Base-by-base conservation (phyloP, 2,888 invertebrate genomes). In the Eupsilia transversa region DNA sequence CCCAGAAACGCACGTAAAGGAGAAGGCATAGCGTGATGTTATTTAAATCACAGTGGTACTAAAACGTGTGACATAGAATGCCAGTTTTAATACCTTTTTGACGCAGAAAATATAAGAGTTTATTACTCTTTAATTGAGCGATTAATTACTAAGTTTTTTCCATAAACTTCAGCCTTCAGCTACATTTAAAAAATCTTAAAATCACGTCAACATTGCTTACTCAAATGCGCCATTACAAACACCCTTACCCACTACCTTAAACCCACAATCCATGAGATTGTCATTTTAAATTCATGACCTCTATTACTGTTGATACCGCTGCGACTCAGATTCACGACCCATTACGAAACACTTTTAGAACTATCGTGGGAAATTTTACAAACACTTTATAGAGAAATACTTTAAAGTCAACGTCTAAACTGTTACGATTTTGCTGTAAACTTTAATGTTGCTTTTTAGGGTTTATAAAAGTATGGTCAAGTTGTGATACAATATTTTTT, bases 311-410 rank as follows among this genome's bases (percentile, higher is more conserved):
- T 72, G 79, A 77, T 72, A 56, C 79, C 43, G 61, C 49, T 38
- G 65, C 70, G 70, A 14, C 71, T 67, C 71, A 67, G 68, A 68
- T 84, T 82, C 75, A 82, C 67, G 85, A 80, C 52, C 80, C 74
- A 84, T 84, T 74, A 79, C 85, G 23, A 52, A 68, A 79, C 60
- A 79, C 70, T 60, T 84, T 80, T 72, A 75, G 74, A 83, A 82
- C 82, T 82, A 79, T 82, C 71, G 72, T 41, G 74, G 61, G 74
- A 71, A 61, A 78, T 82, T 79, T 74, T 67, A 67, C 79, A 76
- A 76, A 82, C 72, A 52, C 75, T 74, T 74, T 80, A 71, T 61
- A 56, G 14, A 71, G 59, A 60, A 74, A 82, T 72, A 56, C 69
- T 72, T 74, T 60, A 57, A 64, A 68, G 56, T 74, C 12, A 61